A percentile compares a stretch with the other conserved stretches of the same genome.
Conservation (phyloP, 1,140 invertebrate species). For the Agrypnia vestita region DNA sequence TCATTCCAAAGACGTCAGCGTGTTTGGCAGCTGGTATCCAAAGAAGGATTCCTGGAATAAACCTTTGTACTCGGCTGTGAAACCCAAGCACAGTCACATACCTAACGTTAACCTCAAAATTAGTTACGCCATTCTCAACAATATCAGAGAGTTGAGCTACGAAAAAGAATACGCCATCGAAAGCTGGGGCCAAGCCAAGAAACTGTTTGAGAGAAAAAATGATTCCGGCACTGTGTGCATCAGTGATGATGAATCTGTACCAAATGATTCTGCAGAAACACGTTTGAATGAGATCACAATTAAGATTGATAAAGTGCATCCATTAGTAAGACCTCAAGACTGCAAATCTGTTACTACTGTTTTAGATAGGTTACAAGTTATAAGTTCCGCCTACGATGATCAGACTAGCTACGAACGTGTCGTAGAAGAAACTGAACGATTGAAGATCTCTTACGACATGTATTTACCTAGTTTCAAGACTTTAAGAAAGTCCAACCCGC, state of each 20-base stretch:
- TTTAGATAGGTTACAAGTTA: constrained; percentile 66
- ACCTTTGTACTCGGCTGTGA: constrained; percentile 25
- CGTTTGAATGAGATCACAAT: constrained; percentile 49
- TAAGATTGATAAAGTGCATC: constrained; percentile 58
- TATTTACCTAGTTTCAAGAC: constrained; percentile 68
- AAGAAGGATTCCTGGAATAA: constrained; percentile 59
- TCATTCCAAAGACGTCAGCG: constrained; percentile 28
- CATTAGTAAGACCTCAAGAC: constrained; percentile 65
- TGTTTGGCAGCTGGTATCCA: constrained; percentile 64
- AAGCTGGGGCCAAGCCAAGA: constrained; percentile 55
- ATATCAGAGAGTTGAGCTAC: constrained; percentile 53
- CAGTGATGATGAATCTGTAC: constrained; percentile 64
- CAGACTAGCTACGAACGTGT: constrained; percentile 54
- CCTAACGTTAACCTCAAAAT: constrained; percentile 29
- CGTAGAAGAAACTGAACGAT: constrained; percentile 12
- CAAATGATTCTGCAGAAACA: constrained; percentile 5
- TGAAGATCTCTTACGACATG: constrained; percentile 68
- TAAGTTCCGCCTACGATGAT: constrained; percentile 58
- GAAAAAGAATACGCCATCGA: constrained; percentile 43
- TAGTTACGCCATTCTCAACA: constrained; percentile 44
- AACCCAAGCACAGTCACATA: constrained; percentile 36
- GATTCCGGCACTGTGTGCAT: constrained; percentile 47
- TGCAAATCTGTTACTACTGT: constrained; percentile 64
- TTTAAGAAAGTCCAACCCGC: constrained; percentile 66
- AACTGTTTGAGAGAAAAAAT: constrained; percentile 47